A percentile compares a stretch with the other conserved stretches of the same genome.
phyloP scores from a whole-genome alignment of 2,113 vertebrate species.

The Butastur rufipennis region DNA sequence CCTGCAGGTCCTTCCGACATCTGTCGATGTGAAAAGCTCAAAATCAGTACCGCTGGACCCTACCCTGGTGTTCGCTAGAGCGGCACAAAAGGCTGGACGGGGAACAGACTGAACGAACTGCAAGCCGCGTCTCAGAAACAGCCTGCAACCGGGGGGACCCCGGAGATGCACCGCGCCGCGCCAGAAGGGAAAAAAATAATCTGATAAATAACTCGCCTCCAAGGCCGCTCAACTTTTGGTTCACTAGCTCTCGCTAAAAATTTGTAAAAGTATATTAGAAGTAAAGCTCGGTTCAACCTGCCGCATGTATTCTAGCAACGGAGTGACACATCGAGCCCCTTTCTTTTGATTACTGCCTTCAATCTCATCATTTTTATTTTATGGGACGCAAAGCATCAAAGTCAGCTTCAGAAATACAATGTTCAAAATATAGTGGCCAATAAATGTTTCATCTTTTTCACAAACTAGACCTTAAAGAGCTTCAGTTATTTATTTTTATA shows the following conservation, averaged over 20 bases:
- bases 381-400: conserved; percentile 42
- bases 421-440: conserved; percentile 51
- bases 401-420: conserved; percentile 55
- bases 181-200: background rate
- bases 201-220: background rate
- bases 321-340: conserved; percentile 12
- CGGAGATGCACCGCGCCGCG: background rate
- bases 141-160: background rate
- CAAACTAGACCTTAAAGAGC: conserved; percentile 51
- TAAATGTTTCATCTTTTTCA: conserved; percentile 49
- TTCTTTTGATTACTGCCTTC: conserved; percentile 50
- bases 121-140: background rate
- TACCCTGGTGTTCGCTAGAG: background rate
- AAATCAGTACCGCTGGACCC: background rate
- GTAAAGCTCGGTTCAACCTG: background rate
- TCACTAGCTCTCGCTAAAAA: conserved; percentile 38
- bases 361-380: conserved; percentile 60
- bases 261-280: conserved; percentile 9
- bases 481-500: conserved; percentile 65
- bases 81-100: background rate
- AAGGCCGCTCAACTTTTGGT: background rate
- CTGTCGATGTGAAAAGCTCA: background rate
- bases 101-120: background rate
- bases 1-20: background rate
- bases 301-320: background rate